Percentiles rank a stretch among this genome's conserved stretches.
These are phyloP conservation scores for Hydrophis major DNA, from an alignment of 2,797 vertebrate species.

Conservation along the genomic window DNA sequence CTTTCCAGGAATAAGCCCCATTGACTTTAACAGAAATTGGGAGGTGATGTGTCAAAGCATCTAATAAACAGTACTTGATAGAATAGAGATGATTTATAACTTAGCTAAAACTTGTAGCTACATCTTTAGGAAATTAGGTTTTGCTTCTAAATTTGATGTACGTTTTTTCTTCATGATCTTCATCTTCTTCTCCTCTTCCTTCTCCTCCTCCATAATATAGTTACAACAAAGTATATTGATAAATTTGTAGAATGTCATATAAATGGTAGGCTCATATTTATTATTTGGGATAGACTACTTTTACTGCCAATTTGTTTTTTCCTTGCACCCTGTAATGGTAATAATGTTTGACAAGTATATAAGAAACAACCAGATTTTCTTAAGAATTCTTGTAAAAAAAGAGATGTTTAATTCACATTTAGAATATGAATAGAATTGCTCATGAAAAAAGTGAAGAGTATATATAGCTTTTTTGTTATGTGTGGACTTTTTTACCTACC, in stretches of 20 bases:
- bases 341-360: background rate
- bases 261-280: background rate
- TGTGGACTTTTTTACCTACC: background rate
- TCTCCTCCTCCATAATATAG: background rate
- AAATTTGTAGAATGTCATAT: constrained; percentile 10
- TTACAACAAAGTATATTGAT: background rate
- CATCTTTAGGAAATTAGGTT: constrained; percentile 5
- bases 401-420: background rate
- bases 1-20: background rate
- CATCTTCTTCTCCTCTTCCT: too few species aligned
- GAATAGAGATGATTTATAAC: background rate
- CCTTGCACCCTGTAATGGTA: constrained; percentile 5
- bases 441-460: background rate
- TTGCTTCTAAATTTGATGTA: background rate
- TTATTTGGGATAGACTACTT: background rate
- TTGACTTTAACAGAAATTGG: background rate
- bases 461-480: background rate
- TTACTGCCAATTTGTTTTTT: background rate
- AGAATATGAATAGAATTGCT: constrained; percentile 14
- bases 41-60: background rate
- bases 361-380: background rate
- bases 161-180: too few species aligned
- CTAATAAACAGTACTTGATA: background rate
- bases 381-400: constrained; percentile 3
- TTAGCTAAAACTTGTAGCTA: background rate